Evolutionary conservation across 2,113 vertebrate genomes (phyloP).

Genomic region (Eubucco bourcierii): DNA sequence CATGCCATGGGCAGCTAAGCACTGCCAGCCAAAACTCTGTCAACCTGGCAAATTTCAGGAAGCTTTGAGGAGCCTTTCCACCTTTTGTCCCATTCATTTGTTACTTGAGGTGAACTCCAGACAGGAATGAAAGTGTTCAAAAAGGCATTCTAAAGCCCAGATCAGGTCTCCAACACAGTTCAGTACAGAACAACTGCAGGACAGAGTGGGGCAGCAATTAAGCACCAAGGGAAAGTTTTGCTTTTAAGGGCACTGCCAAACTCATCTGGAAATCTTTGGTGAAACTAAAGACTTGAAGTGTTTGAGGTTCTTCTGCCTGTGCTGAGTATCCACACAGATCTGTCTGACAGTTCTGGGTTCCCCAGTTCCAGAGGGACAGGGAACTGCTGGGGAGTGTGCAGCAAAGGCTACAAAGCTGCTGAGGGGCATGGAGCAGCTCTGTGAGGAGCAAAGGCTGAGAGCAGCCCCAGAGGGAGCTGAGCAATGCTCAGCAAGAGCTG

Average conservation of each 20-base stretch:
- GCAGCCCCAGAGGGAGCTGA: too few relatives aligned
- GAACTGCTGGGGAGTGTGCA: too few relatives aligned
- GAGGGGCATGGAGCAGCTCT: too few relatives aligned
- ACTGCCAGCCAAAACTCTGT: not conserved
- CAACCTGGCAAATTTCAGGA: not conserved
- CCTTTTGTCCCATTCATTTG: too few relatives aligned
- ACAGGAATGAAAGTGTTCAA: not conserved
- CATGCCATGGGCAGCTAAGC: not conserved
- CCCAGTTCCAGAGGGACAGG: too few relatives aligned
- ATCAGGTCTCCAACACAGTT: not conserved
- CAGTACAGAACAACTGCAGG: constrained; percentile 21
- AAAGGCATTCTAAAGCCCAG: constrained; percentile 26
- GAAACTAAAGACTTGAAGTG: not conserved
- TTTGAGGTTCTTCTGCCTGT: not conserved
- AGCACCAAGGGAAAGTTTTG: not conserved
- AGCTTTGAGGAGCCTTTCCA: not conserved
- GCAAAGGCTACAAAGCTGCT: too few relatives aligned
- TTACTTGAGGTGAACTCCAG: not conserved
- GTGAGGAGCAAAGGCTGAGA: too few relatives aligned
- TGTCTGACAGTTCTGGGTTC: not conserved
- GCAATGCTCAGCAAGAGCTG: too few relatives aligned
- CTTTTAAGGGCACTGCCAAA: not conserved
- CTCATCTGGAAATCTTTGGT: not conserved
- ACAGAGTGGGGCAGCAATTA: not conserved
- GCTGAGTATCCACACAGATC: not conserved